These are phyloP conservation scores for Aphrocallistes beatrix DNA, from an alignment of 37 sponge, comb jelly and placozoan genomes.

Conservation along the genomic window DNA sequence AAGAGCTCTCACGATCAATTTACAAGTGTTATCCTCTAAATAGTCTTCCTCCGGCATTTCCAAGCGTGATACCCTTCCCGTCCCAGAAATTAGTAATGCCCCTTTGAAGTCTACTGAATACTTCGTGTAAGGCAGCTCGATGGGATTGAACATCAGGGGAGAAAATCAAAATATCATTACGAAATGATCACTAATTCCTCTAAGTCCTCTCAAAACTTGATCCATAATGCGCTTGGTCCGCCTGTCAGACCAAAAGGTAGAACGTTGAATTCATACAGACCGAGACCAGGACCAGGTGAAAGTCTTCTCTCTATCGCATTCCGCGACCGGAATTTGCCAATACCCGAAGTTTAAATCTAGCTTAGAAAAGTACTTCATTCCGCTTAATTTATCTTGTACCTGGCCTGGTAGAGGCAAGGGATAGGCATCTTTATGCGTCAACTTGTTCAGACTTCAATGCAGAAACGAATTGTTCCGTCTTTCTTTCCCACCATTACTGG, in stretches of 20 bases:
- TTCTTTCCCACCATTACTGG: background rate
- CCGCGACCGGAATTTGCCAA: background rate
- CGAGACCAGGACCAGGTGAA: slow-evolving; percentile 21
- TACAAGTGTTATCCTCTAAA: too few relatives aligned
- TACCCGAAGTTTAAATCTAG: background rate
- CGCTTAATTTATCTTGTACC: background rate
- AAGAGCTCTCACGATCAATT: too few relatives aligned
- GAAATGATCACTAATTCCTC: too few relatives aligned
- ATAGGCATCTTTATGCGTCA: slow-evolving; percentile 2
- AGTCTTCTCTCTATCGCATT: slow-evolving; percentile 4
- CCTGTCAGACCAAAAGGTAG: background rate
- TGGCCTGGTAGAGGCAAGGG: too few relatives aligned
- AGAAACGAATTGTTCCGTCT: background rate
- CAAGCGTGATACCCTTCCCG: too few relatives aligned
- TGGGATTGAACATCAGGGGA: background rate
- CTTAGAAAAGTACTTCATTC: background rate
- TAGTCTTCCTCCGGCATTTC: too few relatives aligned
- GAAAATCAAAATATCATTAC: background rate
- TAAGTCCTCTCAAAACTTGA: too few relatives aligned
- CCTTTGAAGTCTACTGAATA: too few relatives aligned
- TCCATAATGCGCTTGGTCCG: too few relatives aligned
- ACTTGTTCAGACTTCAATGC: background rate
- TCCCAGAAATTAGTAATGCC: too few relatives aligned
- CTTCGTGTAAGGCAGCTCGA: background rate
- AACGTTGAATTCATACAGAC: background rate